Base-by-base conservation (phyloP, 2,888 invertebrate genomes). In the Drosophila hawaiiensis region DNA sequence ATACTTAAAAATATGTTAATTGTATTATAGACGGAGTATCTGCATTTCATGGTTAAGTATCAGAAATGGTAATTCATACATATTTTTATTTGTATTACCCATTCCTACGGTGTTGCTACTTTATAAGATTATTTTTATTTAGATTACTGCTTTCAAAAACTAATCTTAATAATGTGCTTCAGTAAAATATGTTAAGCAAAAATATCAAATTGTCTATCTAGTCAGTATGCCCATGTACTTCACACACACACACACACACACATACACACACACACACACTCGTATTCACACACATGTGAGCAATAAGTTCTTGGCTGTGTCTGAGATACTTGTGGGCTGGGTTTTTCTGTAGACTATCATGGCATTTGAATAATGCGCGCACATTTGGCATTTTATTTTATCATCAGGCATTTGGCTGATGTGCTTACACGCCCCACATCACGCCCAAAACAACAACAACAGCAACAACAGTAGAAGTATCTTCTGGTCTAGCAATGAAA, bases 311-410 rank as follows among this genome's bases (percentile, higher is more conserved):
- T 47, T 50, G 33, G 31, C 47, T 50, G 29, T 31, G n/a, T 33
- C 16, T 58, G 28, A 60, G 49, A 22, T 39, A 39, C 43, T 41
- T 55, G 22, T 61, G 54, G 33, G 28, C 41, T 49, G 52, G 31
- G 66, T 56, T 55, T 56, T 59, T 4, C 64, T 69, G 35, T n/a
- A 68, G 79, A 83, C 83, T 84, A 86, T 89, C 89, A 79, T 83
- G 83, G 77, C 89, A 88, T 88, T 87, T 87, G 87, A 90, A 90
- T 88, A 87, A 87, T 90, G 87, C 56, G 77, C 78, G 74, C 86
- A 82, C 90, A 87, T 87, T 87, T 87, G 85, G 88, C 79, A 90
- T 89, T 88, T 83, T 90, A 88, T 85, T 87, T 89, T 88, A 88
- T 83, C 90, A 83, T 88, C 83, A 78, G 89, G 79, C 89, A 83